phyloP scores from a whole-genome alignment of 2,888 invertebrate species.

The Habroteleia sp. region DNA sequence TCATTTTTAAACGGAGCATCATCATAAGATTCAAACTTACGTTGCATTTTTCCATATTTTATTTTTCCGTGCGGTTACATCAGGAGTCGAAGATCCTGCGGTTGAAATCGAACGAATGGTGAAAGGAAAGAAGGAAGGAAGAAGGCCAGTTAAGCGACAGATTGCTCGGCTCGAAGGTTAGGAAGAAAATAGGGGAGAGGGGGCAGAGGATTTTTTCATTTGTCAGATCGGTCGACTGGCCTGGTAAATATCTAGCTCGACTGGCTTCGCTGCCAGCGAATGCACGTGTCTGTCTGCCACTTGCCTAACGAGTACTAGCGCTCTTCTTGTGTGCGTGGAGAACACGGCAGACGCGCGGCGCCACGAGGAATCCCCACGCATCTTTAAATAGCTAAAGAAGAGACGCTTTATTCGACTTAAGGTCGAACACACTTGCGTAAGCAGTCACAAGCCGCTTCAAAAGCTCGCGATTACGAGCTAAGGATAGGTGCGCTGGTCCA shows the following conservation, averaged over 20 bases:
- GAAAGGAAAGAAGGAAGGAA: slow-evolving; percentile 36
- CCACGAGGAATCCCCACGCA: slow-evolving; percentile 73
- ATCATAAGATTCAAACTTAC: too few species aligned
- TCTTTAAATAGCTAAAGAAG: slow-evolving; percentile 61
- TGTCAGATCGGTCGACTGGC: slow-evolving; percentile 56
- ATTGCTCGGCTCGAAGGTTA: slow-evolving; percentile 22
- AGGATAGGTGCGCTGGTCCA: slow-evolving; percentile 16
- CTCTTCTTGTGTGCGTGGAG: slow-evolving; percentile 41
- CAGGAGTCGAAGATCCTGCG: not conserved
- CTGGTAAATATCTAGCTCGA: slow-evolving; percentile 58
- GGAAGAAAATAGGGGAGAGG: slow-evolving; percentile 1
- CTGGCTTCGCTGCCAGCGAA: slow-evolving; percentile 42
- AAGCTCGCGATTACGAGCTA: slow-evolving; percentile 26
- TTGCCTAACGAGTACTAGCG: slow-evolving; percentile 32
- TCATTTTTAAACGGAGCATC: too few species aligned
- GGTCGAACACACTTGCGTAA: slow-evolving; percentile 62
- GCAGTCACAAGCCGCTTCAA: slow-evolving; percentile 33
- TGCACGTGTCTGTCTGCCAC: slow-evolving; percentile 53
- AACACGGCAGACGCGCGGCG: slow-evolving; percentile 71
- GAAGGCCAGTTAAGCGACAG: slow-evolving; percentile 34
- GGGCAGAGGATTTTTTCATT: slow-evolving; percentile 44
- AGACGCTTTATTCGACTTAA: slow-evolving; percentile 56
- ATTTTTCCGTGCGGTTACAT: too few species aligned
- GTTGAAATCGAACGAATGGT: not conserved
- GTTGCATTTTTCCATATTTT: too few species aligned